Percentiles rank a stretch among this genome's conserved stretches.
These are phyloP conservation scores for Agriopis marginaria DNA, from an alignment of 2,888 invertebrate genomes.

Conservation along the genomic window DNA sequence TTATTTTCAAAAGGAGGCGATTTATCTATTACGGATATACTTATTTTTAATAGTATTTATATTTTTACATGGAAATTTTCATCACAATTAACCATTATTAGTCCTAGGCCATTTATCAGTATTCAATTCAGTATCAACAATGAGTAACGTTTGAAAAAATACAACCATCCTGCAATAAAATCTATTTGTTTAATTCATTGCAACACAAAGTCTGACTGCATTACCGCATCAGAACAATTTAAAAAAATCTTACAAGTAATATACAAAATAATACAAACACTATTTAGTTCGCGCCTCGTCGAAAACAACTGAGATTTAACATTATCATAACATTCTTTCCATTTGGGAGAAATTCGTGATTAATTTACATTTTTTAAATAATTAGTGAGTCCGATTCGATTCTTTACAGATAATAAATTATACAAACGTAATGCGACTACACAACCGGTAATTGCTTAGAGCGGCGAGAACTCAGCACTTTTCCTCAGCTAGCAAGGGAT, in stretches of 20 bases:
- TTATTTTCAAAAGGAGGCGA: constrained; percentile 84
- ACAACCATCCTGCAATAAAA: constrained; percentile 77
- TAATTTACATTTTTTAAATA: constrained; percentile 64
- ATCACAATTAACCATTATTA: constrained; percentile 81
- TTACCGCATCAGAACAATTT: constrained; percentile 64
- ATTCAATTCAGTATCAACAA: constrained; percentile 80
- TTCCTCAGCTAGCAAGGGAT: constrained; percentile 81
- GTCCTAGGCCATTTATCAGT: constrained; percentile 82
- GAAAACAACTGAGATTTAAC: constrained; percentile 78
- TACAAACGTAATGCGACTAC: constrained; percentile 78
- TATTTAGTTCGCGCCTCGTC: constrained; percentile 72
- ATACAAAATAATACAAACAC: constrained; percentile 86
- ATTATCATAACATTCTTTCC: constrained; percentile 74
- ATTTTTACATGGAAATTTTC: constrained; percentile 86
- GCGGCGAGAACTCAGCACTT: constrained; percentile 73
- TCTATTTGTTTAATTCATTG: constrained; percentile 72
- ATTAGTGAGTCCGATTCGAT: constrained; percentile 72
- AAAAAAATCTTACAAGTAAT: constrained; percentile 83
- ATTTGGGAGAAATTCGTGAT: constrained; percentile 73
- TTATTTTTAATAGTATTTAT: constrained; percentile 84
- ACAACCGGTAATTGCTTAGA: constrained; percentile 75
- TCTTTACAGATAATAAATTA: constrained; percentile 82
- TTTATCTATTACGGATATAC: constrained; percentile 83
- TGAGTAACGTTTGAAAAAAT: constrained; percentile 81
- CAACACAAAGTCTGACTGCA: constrained; percentile 54